A percentile compares a stretch with the other conserved stretches of the same genome.
These are phyloP conservation scores for Machimus atricapillus DNA, from an alignment of 2,888 invertebrate species.

Conservation along the genomic window DNA sequence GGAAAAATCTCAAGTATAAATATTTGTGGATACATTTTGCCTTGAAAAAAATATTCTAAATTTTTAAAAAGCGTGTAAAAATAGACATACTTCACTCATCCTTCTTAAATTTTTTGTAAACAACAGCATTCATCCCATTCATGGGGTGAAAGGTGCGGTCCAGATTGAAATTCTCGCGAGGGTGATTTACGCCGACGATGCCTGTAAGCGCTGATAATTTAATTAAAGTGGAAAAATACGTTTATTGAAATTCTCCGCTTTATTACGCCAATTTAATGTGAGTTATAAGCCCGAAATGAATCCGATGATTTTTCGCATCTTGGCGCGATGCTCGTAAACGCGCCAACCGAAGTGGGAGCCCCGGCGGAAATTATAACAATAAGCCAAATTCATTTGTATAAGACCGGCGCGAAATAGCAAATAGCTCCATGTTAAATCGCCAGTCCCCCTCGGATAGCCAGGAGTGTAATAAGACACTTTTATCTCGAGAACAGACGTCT, in stretches of 20 bases:
- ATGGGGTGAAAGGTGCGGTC: neutral
- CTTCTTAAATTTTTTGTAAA: neutral
- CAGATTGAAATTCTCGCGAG: neutral
- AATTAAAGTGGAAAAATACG: slow-evolving; percentile 27
- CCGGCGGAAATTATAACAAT: slow-evolving; percentile 24
- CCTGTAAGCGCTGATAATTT: slow-evolving; percentile 1
- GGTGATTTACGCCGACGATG: neutral
- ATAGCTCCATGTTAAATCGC: slow-evolving; percentile 18
- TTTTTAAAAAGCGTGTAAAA: neutral
- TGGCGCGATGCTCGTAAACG: neutral
- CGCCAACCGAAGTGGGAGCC: neutral
- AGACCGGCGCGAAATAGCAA: slow-evolving; percentile 17
- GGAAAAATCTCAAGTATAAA: too few species aligned
- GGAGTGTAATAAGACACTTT: slow-evolving; percentile 37
- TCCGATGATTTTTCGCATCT: neutral
- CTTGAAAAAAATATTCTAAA: neutral
- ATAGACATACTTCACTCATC: neutral
- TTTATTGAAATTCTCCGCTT: slow-evolving; percentile 30
- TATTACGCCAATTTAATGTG: slow-evolving; percentile 10
- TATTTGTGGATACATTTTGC: too few species aligned
- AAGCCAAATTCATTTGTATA: slow-evolving; percentile 38
- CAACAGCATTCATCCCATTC: neutral
- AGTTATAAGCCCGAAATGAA: slow-evolving; percentile 2
- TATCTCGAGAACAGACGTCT: slow-evolving; percentile 37
- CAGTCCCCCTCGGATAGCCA: slow-evolving; percentile 18